Percentiles rank a stretch among this genome's conserved stretches.
Conservation (phyloP, 1,140 invertebrate species). For the Phymastichus coffea region DNA sequence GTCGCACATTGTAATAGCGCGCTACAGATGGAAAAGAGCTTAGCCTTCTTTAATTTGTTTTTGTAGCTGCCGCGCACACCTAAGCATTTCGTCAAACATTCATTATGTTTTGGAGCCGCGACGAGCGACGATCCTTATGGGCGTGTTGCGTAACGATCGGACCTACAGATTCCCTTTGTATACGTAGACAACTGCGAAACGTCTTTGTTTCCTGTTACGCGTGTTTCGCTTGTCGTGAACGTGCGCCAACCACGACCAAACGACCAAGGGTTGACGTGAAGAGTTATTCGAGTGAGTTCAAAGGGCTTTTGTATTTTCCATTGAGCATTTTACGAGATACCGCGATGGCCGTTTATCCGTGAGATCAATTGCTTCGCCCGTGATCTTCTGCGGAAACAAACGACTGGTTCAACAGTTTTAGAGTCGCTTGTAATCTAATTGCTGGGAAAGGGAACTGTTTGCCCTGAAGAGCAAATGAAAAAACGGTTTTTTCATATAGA, state of each 20-base stretch:
- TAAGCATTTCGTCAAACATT: conserved; percentile 48
- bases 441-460: too few species aligned
- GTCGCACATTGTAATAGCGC: neutral
- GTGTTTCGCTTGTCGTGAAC: too few species aligned
- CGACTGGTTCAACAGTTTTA: neutral
- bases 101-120: conserved; percentile 48
- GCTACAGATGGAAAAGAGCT: neutral
- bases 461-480: too few species aligned
- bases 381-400: neutral
- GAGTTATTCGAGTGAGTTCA: neutral
- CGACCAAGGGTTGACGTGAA: conserved; percentile 24
- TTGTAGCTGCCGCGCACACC: conserved; percentile 47
- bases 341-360: conserved; percentile 1
- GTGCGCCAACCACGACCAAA: too few species aligned
- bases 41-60: conserved; percentile 50
- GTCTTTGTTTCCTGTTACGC: too few species aligned
- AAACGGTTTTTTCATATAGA: too few species aligned
- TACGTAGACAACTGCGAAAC: too few species aligned
- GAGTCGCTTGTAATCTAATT: conserved; percentile 13
- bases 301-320: conserved; percentile 8
- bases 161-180: too few species aligned
- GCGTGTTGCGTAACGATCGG: too few species aligned
- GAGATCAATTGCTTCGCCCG: neutral
- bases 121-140: neutral
- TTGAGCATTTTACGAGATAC: neutral